Evolutionary conservation across 2,888 invertebrate species (phyloP).

Genomic region (Hypercompe scribonia): DNA sequence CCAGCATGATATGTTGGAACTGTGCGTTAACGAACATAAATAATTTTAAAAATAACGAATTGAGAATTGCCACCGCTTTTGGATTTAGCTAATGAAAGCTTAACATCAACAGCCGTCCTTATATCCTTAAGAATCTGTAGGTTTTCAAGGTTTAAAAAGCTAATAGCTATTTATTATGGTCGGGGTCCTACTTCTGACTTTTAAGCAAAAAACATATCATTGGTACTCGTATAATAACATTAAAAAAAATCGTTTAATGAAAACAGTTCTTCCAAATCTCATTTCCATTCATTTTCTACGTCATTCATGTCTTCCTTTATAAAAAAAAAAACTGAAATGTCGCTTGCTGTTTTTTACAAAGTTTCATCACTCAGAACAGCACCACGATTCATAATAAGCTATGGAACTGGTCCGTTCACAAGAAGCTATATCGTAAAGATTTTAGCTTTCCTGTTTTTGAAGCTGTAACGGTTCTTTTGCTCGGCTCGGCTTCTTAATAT

Average conservation of each 20-base stretch:
- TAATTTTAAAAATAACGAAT: too few species aligned
- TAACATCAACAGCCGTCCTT: too few species aligned
- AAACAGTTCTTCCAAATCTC: neutral
- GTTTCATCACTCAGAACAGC: neutral
- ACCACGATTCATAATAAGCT: neutral
- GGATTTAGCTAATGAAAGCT: too few species aligned
- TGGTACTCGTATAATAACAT: too few species aligned
- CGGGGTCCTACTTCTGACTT: neutral
- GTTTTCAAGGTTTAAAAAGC: neutral
- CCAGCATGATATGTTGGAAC: too few species aligned
- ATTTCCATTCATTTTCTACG: neutral
- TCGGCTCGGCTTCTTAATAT: neutral
- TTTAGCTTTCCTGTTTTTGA: neutral
- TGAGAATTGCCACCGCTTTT: too few species aligned
- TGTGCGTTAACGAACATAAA: too few species aligned
- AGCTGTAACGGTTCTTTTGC: too few species aligned
- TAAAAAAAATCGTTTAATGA: neutral
- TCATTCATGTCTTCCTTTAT: neutral
- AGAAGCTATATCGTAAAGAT: neutral
- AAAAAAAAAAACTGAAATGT: neutral
- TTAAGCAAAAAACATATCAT: neutral
- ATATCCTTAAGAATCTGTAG: too few species aligned
- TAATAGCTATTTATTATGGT: neutral
- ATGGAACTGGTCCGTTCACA: neutral
- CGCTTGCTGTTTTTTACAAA: neutral